phyloP scores from a whole-genome alignment of 2,797 vertebrate genomes.

The Coranthus polyacanthus region DNA sequence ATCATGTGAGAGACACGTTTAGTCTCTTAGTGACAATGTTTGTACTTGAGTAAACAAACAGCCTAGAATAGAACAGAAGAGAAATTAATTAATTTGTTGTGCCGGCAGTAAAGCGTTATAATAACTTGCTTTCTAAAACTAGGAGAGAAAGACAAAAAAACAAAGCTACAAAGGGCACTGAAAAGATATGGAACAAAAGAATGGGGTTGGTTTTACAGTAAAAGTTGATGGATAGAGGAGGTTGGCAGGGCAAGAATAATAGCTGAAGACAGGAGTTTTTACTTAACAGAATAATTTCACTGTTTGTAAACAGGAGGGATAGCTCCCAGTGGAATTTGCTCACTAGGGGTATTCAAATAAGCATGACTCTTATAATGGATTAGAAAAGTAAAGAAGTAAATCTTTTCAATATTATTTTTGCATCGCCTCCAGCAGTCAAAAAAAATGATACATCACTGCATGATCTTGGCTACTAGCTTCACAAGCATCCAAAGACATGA shows the following conservation, averaged over 20 bases:
- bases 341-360: constrained; percentile 30
- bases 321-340: constrained; percentile 31
- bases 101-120: neutral
- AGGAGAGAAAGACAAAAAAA: neutral
- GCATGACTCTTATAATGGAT: constrained; percentile 24
- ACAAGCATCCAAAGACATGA: constrained; percentile 8
- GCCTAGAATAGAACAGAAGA: constrained; percentile 44
- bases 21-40: constrained; percentile 21
- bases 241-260: neutral
- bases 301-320: too few relatives aligned
- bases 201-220: constrained; percentile 5
- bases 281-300: constrained; percentile 35
- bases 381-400: constrained; percentile 26
- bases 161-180: neutral
- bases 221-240: constrained; percentile 19
- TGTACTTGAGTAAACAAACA: constrained; percentile 46
- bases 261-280: constrained; percentile 18
- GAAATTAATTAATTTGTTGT: constrained; percentile 32
- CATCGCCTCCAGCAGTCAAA: constrained; percentile 29
- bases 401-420: constrained; percentile 21
- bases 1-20: constrained; percentile 29
- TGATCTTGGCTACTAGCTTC: constrained; percentile 35
- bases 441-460: constrained; percentile 35
- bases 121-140: constrained; percentile 41
- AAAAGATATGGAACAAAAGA: constrained; percentile 8